These are phyloP conservation scores for Scaptomyza flava DNA, from an alignment of 2,888 invertebrate genomes.

Conservation along the genomic window DNA sequence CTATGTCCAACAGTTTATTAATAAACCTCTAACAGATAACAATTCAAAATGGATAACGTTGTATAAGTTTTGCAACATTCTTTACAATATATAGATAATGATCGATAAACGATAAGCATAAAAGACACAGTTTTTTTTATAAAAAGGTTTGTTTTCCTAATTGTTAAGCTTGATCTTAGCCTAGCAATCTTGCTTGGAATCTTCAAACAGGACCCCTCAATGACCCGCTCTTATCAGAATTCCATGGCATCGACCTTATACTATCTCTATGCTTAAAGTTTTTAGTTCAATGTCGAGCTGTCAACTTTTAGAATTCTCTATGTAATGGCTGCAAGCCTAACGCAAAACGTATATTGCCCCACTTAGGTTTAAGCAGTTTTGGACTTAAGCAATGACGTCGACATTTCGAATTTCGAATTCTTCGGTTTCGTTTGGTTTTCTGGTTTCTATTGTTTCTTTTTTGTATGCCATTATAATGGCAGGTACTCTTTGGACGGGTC, in stretches of 20 bases:
- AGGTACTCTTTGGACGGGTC: slow-evolving; percentile 26
- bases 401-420: not conserved
- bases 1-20: not conserved
- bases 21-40: not conserved
- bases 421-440: not conserved
- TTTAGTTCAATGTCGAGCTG: not conserved
- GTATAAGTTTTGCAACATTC: too few relatives aligned
- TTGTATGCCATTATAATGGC: slow-evolving; percentile 17
- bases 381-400: slow-evolving; percentile 1
- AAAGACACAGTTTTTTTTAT: not conserved
- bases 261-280: not conserved
- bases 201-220: too few relatives aligned
- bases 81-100: not conserved
- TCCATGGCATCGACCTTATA: too few relatives aligned
- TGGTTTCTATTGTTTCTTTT: slow-evolving; percentile 1
- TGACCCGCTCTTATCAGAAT: too few relatives aligned
- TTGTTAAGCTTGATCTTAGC: not conserved
- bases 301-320: not conserved
- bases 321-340: not conserved
- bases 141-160: not conserved
- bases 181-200: too few relatives aligned
- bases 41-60: too few relatives aligned
- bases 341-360: not conserved
- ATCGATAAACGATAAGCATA: not conserved
- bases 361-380: not conserved